Evolutionary conservation across 2,888 invertebrate species (phyloP).

Genomic region (Tachina grossa): DNA sequence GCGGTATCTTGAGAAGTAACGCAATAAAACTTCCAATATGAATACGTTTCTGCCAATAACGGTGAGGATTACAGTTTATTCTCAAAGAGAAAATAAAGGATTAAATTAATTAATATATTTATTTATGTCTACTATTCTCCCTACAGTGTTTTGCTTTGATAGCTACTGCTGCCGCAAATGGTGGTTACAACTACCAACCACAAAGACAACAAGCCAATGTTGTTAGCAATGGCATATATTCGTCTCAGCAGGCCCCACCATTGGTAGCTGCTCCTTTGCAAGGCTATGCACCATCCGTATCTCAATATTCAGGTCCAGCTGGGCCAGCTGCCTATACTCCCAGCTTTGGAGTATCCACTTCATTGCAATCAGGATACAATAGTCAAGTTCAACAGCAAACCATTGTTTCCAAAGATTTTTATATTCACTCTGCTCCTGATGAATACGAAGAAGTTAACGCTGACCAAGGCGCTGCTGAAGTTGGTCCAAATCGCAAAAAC

Average conservation of each 20-base stretch:
- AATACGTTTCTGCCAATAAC: slow-evolving; percentile 73
- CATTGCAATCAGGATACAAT: slow-evolving; percentile 9
- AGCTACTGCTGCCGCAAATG: slow-evolving; percentile 73
- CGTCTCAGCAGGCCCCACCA: slow-evolving; percentile 65
- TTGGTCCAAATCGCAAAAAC: slow-evolving; percentile 79
- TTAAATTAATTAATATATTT: neutral
- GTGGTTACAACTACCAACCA: slow-evolving; percentile 77
- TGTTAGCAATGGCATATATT: slow-evolving; percentile 74
- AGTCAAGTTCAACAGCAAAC: slow-evolving; percentile 70
- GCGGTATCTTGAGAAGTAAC: slow-evolving; percentile 26
- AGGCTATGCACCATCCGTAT: too few species aligned
- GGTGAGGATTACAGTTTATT: slow-evolving; percentile 74
- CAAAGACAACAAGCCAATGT: slow-evolving; percentile 40
- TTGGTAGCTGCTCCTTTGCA: slow-evolving; percentile 38
- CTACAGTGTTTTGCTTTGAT: slow-evolving; percentile 74
- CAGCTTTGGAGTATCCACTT: neutral
- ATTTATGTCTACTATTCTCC: neutral
- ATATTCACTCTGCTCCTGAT: slow-evolving; percentile 81
- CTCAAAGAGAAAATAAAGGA: neutral
- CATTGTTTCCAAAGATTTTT: slow-evolving; percentile 80
- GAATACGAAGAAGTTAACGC: slow-evolving; percentile 77
- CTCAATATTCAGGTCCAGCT: slow-evolving; percentile 60
- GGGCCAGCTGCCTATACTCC: neutral
- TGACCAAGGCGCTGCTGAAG: slow-evolving; percentile 71
- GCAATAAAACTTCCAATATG: slow-evolving; percentile 73